These are phyloP conservation scores for Athene noctua DNA, from an alignment of 2,113 vertebrate species.

Conservation along the genomic window DNA sequence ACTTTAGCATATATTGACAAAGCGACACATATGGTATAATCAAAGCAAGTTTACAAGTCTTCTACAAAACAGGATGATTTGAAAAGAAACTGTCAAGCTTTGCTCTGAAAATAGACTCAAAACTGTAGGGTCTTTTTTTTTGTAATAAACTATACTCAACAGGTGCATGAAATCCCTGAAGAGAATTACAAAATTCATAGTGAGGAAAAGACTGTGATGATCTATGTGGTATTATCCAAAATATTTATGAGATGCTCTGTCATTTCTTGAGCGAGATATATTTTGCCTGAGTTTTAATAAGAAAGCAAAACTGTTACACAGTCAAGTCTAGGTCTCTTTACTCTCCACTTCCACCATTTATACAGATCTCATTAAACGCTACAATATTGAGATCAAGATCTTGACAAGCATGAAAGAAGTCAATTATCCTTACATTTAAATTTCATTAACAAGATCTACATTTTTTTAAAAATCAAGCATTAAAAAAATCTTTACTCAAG, in stretches of 20 bases:
- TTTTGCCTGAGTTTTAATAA: neutral
- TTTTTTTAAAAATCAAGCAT: neutral
- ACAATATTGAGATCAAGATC: neutral
- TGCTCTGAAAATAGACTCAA: constrained; percentile 53
- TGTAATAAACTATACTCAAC: constrained; percentile 7
- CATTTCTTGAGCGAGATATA: neutral
- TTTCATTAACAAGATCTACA: neutral
- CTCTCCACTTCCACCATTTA: neutral
- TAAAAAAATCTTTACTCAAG: neutral
- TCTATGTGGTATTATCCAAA: neutral
- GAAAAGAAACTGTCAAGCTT: constrained; percentile 54
- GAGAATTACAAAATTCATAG: neutral
- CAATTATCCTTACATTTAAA: neutral
- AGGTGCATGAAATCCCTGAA: constrained; percentile 19
- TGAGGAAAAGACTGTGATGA: neutral
- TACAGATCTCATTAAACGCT: neutral
- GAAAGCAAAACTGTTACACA: neutral
- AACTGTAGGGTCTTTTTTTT: neutral
- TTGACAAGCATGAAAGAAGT: neutral
- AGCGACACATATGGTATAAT: constrained; percentile 53
- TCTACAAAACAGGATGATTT: constrained; percentile 32
- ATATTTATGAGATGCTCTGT: constrained; percentile 14
- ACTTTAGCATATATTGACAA: constrained; percentile 54
- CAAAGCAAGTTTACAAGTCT: constrained; percentile 64
- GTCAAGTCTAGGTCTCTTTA: neutral